These are phyloP conservation scores for Hirtodrosophila duncani DNA, from an alignment of 2,888 invertebrate genomes.

Conservation along the genomic window DNA sequence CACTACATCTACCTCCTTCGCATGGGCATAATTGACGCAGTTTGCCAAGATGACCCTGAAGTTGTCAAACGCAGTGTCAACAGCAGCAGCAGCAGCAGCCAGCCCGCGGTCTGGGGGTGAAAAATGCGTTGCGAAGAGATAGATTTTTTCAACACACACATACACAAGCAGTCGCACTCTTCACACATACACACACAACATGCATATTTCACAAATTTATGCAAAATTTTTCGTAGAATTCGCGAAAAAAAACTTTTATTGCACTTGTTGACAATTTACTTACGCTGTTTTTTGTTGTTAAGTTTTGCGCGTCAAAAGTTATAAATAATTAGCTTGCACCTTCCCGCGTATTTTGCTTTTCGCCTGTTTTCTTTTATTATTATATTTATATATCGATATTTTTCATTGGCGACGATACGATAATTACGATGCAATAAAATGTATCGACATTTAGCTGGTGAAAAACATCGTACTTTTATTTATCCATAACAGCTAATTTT, in stretches of 20 bases:
- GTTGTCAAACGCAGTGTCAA: constrained; percentile 41
- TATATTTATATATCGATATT: constrained; percentile 17
- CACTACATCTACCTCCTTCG: too few relatives aligned
- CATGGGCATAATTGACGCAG: constrained; percentile 16
- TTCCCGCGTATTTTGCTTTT: constrained; percentile 63
- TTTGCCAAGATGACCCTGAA: constrained; percentile 52
- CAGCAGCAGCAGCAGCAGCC: constrained; percentile 39
- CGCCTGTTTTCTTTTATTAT: constrained; percentile 51
- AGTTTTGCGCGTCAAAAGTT: constrained; percentile 43
- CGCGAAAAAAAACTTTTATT: constrained; percentile 9
- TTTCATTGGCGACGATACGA: neutral
- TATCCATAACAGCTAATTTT: too few relatives aligned
- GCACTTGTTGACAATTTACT: constrained; percentile 40
- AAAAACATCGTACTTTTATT: too few relatives aligned
- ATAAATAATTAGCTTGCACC: constrained; percentile 45
- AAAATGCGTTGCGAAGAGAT: constrained; percentile 68
- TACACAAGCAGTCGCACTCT: constrained; percentile 17
- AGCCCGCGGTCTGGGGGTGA: constrained; percentile 45
- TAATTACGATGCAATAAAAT: too few relatives aligned
- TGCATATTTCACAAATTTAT: constrained; percentile 59
- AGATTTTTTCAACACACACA: constrained; percentile 60
- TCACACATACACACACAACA: constrained; percentile 19
- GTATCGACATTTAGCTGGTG: too few relatives aligned
- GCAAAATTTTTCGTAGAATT: constrained; percentile 55
- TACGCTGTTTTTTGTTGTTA: constrained; percentile 66